Evolutionary conservation across 2,888 invertebrate genomes (phyloP).

Genomic region (Andrena camellia): DNA sequence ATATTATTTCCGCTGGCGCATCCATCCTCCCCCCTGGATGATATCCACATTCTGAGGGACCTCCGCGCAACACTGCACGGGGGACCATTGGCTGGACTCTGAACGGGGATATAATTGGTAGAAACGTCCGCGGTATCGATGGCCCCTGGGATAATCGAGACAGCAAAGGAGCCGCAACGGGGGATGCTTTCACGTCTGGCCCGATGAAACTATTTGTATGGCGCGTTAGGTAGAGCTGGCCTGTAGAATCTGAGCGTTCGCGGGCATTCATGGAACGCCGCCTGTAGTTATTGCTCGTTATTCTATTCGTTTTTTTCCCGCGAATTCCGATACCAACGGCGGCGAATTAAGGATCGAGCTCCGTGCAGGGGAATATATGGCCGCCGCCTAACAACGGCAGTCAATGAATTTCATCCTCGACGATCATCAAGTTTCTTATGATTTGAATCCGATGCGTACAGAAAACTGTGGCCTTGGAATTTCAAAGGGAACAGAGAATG

Average conservation of each 20-base stretch:
- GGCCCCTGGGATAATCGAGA: constrained; percentile 62
- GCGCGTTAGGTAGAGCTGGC: constrained; percentile 35
- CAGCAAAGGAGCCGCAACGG: constrained; percentile 29
- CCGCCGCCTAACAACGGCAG: neutral
- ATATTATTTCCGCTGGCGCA: constrained; percentile 71
- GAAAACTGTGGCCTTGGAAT: neutral
- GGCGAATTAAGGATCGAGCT: neutral
- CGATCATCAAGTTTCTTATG: no score
- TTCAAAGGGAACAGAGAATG: neutral
- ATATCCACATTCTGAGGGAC: constrained; percentile 69
- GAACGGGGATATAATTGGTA: constrained; percentile 71
- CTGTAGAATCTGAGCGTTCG: constrained; percentile 61
- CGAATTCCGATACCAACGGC: constrained; percentile 32
- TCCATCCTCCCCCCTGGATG: constrained; percentile 22
- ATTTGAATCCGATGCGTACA: no score
- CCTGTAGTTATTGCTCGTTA: constrained; percentile 46
- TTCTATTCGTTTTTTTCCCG: constrained; percentile 36
- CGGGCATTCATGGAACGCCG: constrained; percentile 57
- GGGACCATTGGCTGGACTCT: constrained; percentile 36
- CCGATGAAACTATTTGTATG: constrained; percentile 57
- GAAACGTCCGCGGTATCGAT: constrained; percentile 71
- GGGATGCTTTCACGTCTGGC: constrained; percentile 33
- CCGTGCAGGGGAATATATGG: neutral
- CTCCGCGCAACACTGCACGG: constrained; percentile 43
- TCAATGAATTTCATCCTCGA: neutral